Evolutionary conservation across 2,888 invertebrate genomes (phyloP).

Genomic region (Coenonympha arcania): DNA sequence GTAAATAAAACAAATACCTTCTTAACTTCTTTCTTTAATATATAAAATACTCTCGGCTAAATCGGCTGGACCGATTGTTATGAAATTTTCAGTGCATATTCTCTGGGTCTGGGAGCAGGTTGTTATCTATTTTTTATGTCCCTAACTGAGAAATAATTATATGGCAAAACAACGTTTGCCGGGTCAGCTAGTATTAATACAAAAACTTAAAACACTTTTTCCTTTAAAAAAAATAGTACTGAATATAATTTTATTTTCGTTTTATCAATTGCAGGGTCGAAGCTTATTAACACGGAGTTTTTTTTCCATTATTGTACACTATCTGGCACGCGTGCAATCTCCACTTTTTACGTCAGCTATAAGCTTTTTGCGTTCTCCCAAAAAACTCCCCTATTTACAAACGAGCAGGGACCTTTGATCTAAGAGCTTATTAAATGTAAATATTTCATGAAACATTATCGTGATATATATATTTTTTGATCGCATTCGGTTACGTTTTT

Average conservation of each 20-base stretch:
- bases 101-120: too few relatives aligned
- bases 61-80: too few relatives aligned
- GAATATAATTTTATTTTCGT: neutral
- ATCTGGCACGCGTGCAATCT: constrained; percentile 48
- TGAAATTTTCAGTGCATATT: too few relatives aligned
- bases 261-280: constrained; percentile 1
- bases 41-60: too few relatives aligned
- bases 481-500: constrained; percentile 28
- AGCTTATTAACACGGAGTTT: constrained; percentile 18
- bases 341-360: constrained; percentile 40
- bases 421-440: constrained; percentile 70
- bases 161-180: too few relatives aligned
- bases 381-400: constrained; percentile 68
- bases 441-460: constrained; percentile 66
- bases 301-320: constrained; percentile 31
- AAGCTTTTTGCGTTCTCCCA: constrained; percentile 30
- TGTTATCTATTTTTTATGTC: too few relatives aligned
- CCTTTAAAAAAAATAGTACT: too few relatives aligned
- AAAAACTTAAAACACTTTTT: too few relatives aligned
- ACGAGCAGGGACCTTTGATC: constrained; percentile 72
- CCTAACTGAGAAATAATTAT: too few relatives aligned
- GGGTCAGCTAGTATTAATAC: too few relatives aligned
- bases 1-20: too few relatives aligned
- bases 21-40: too few relatives aligned
- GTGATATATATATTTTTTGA: constrained; percentile 27